Evolutionary conservation across 2,797 vertebrate species (phyloP), one percentile per base, ranked within the genome.

Genomic region (Dicrostonyx torquatus): DNA sequence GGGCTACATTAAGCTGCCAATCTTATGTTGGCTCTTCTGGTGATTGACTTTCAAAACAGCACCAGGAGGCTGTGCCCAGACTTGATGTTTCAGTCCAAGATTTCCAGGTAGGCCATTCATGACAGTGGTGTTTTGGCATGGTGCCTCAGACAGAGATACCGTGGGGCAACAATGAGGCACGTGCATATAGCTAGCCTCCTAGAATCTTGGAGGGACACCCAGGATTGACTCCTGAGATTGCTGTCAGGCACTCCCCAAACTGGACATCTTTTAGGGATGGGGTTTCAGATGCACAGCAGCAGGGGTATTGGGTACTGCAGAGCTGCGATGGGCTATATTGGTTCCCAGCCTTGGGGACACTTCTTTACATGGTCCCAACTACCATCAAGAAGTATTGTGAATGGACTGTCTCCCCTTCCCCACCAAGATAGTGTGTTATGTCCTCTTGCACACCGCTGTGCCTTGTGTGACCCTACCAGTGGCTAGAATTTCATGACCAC

Each of bases 381-480:
- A 10, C 97, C 96, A 93, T 95, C 97, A 97, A 97, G 96, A 97
- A 97, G 97, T 91, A 95, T 95, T 96, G 97, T 97, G 97, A 95
- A 94, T 0, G 40, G 96, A 89, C 97, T 89, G 85, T 83, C 95
- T 97, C 70, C 90, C 95, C 89, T 4, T 62, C 96, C 94, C 93
- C 88, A 95, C 96, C 94, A 4, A 97, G 94, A 93, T 87, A 90
- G 91, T 78, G 75, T 96, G 96, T 94, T 89, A 91, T 92, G 83
- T 96, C 40, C 96, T 95, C 84, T 77, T 79, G 82, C 75, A 53
- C 93, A 45, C 53, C 31, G 37, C 86, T 48, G 60, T 68, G 76
- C 80, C 79, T 9, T 73, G 82, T 92, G 83, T 55, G 66, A 11
- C 73, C 60, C 88, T 9, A 10, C 17, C 7, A 10, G 40, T 72